Base-by-base conservation (phyloP, 2,113 vertebrate species). In the Scomber colias region DNA sequence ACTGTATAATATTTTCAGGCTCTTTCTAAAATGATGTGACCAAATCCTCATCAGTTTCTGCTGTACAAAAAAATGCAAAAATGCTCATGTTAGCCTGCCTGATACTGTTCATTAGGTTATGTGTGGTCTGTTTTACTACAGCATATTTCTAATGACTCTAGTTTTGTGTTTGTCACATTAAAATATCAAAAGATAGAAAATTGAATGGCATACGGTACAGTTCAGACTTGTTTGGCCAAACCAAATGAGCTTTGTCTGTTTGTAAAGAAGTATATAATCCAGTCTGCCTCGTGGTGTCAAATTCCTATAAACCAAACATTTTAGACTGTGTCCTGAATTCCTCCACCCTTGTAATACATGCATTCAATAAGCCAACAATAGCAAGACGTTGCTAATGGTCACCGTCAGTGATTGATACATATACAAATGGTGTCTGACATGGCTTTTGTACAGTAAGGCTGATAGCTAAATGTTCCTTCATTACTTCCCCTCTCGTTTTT, bases 401-500 rank as follows among this genome's bases (percentile, higher is more conserved):
- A 91, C 83, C 10, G 55, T 49, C 66, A 16, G 24, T 83, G 81
- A 91, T 65, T 85, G 90, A 90, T 77, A 86, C 4, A 17, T 71
- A 55, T 72, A 68, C 40, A 44, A 71, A 87, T 67, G 77, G 75
- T 73, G 84, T 80, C 74, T 90, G 83, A 85, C 87, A 81, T 85
- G 80, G 73, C 87, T 93, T 94, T 91, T 93, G 86, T 89, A 77
- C 79, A 88, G 73, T 87, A 67, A 66, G 74, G 85, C 84, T 79
- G 78, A 79, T 89, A 86, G 89, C 87, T 91, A 87, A 90, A 90
- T 89, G 82, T 82, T 90, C 81, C 86, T 92, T 82, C 86, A 83
- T 90, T 92, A 91, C 92, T 93, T 92, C 86, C 87, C 24, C 82
- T 85, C 86, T 83, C 66, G 73, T 87, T 88, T 81, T 90, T 91